These are phyloP conservation scores for Erythrocercus mccallii DNA, from an alignment of 2,113 vertebrate genomes.

Conservation along the genomic window DNA sequence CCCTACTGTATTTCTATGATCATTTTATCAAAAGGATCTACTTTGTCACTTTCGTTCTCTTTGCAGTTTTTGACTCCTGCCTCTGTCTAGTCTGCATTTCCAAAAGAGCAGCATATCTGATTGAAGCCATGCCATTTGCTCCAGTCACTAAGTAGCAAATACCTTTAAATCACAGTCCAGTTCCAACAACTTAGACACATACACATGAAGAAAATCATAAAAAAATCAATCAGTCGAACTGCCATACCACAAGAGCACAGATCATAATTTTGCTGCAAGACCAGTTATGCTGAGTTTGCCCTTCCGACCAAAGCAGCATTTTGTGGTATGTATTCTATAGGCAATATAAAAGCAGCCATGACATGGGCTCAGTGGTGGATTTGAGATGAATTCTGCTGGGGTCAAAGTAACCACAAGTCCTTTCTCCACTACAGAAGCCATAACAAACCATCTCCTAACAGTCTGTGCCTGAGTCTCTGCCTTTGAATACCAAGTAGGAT, in stretches of 20 bases:
- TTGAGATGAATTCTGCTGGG: background rate
- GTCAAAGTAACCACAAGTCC: background rate
- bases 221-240: background rate
- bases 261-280: background rate
- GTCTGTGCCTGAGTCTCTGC: background rate
- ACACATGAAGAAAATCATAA: background rate
- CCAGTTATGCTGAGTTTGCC: background rate
- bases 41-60: background rate
- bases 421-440: background rate
- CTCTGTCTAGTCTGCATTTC: background rate
- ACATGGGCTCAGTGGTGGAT: background rate
- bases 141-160: background rate
- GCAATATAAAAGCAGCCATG: background rate
- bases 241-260: background rate
- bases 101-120: background rate
- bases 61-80: background rate
- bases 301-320: background rate
- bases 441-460: background rate
- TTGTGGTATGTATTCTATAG: background rate
- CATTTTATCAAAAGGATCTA: background rate
- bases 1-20: background rate
- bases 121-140: background rate
- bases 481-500: background rate
- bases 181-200: background rate
- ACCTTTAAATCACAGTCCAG: background rate